Conservation (phyloP, 2,113 vertebrate genomes). For the Arenaria interpres region DNA sequence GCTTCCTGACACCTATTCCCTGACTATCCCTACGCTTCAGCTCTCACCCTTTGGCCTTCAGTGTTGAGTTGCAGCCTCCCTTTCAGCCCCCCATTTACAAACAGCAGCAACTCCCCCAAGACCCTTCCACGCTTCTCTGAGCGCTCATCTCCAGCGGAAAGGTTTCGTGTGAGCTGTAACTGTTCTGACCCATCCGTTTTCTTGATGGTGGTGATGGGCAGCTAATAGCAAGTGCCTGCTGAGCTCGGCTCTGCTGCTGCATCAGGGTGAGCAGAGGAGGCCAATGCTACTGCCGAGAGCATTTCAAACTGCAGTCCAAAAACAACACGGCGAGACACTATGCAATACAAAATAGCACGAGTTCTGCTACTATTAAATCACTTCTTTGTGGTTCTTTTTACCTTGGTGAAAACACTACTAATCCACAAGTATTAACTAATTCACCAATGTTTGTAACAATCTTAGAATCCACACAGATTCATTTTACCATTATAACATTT, state of each 20-base stretch:
- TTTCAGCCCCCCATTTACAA: not conserved
- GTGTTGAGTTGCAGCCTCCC: not conserved
- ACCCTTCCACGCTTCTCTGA: not conserved
- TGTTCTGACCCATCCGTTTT: not conserved
- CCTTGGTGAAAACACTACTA: not conserved
- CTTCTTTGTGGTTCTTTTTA: not conserved
- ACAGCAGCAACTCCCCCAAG: not conserved
- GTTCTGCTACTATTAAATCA: not conserved
- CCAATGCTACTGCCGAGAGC: not conserved
- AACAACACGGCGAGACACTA: rapidly evolving
- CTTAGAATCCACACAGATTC: not conserved
- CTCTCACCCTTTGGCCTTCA: not conserved
- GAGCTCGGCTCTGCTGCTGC: not conserved
- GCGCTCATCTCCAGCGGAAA: not conserved
- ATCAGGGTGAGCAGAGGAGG: not conserved
- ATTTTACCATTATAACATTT: not conserved
- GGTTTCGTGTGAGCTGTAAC: not conserved
- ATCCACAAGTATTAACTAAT: not conserved
- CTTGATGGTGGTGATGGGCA: not conserved
- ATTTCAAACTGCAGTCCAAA: not conserved
- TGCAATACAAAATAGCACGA: not conserved
- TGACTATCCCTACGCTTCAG: not conserved
- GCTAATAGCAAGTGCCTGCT: not conserved
- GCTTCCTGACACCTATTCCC: not conserved
- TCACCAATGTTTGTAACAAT: not conserved